Percentiles rank a stretch among this genome's conserved stretches.
These are phyloP conservation scores for Ophion obscuratus DNA, from an alignment of 2,888 invertebrate genomes.

Conservation along the genomic window DNA sequence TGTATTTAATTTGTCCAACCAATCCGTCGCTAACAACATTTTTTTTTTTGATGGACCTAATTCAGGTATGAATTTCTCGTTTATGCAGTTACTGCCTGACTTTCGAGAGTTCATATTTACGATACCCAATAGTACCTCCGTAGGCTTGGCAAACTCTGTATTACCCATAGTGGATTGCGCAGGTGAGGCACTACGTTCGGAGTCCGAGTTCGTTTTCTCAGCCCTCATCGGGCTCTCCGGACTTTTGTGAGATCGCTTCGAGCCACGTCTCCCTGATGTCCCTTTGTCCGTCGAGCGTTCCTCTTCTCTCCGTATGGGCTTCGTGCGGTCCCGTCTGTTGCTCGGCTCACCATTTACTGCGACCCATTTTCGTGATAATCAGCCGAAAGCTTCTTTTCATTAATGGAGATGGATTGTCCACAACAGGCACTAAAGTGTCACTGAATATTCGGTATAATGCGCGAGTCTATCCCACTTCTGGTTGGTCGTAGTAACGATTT, in stretches of 20 bases:
- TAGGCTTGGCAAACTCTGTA: constrained; percentile 49
- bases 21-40: constrained; percentile 52
- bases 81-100: too few species aligned
- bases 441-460: background rate
- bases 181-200: background rate
- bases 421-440: background rate
- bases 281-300: background rate
- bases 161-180: background rate
- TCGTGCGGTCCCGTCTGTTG: background rate
- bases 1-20: constrained; percentile 60
- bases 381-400: background rate
- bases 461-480: constrained; percentile 48
- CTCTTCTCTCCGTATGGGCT: background rate
- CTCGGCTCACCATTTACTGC: background rate
- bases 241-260: background rate
- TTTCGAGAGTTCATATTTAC: constrained; percentile 41
- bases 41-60: constrained; percentile 58
- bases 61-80: constrained; percentile 49
- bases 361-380: background rate
- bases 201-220: background rate
- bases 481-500: constrained; percentile 4
- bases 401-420: background rate
- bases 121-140: constrained; percentile 55
- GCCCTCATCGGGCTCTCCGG: background rate
- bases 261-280: too few species aligned